phyloP scores from a whole-genome alignment of 1,140 invertebrate genomes.

The Drosophila willistoni region DNA sequence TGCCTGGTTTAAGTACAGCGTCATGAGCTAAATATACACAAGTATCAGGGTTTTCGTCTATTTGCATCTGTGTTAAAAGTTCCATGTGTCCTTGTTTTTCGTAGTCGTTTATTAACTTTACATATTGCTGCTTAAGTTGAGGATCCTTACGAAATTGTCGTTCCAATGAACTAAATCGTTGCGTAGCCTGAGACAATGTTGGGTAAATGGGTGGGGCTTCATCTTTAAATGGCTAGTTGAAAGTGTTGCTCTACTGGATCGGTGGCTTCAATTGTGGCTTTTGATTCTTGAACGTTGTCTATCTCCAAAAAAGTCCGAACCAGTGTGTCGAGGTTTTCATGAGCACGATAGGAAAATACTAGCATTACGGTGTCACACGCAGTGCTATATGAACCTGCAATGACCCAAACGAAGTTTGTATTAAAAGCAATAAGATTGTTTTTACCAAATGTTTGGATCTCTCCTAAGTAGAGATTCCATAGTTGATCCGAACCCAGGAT shows the following conservation, averaged over 20 bases:
- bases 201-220: neutral
- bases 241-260: constrained; percentile 6
- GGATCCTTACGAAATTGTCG: neutral
- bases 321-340: neutral
- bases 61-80: neutral
- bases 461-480: no score
- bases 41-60: neutral
- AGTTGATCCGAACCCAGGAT: no score
- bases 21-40: neutral
- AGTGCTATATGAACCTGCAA: neutral
- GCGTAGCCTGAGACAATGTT: neutral
- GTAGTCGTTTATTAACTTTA: neutral
- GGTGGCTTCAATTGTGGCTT: neutral
- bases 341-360: neutral
- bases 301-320: neutral
- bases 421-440: no score
- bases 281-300: neutral
- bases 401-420: constrained; percentile 5
- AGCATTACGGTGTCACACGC: neutral
- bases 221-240: neutral
- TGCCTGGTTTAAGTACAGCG: neutral
- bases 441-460: no score
- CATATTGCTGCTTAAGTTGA: neutral
- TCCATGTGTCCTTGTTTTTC: neutral
- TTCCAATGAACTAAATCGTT: neutral